A percentile compares a stretch with the other conserved stretches of the same genome.
These are phyloP conservation scores for Chaetorhynchus papuensis DNA, from an alignment of 2,113 vertebrate species.

Conservation along the genomic window DNA sequence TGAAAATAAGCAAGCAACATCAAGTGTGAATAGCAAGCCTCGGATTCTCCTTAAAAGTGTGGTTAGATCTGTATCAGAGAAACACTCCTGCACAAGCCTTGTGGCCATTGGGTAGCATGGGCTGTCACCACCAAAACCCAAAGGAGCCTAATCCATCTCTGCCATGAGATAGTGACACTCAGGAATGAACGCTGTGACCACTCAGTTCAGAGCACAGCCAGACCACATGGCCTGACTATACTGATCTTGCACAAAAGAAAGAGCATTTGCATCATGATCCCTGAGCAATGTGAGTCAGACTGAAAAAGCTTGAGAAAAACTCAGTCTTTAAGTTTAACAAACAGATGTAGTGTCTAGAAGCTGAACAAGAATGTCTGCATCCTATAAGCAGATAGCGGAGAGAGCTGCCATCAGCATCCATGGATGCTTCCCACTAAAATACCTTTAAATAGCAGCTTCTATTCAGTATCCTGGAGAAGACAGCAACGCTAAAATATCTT, in stretches of 20 bases:
- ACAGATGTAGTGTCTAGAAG: neutral
- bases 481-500: neutral
- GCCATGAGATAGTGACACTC: neutral
- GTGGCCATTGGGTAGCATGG: neutral
- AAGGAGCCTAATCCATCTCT: neutral
- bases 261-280: neutral
- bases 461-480: neutral
- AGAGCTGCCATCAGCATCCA: neutral
- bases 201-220: neutral
- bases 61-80: neutral
- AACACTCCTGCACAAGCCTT: neutral
- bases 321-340: neutral
- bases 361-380: neutral
- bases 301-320: neutral
- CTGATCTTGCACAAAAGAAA: neutral
- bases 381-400: neutral
- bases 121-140: neutral
- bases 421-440: neutral
- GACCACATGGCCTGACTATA: accelerated
- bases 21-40: neutral
- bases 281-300: neutral
- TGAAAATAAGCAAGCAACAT: neutral
- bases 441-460: neutral
- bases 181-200: neutral
- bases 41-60: neutral